Evolutionary conservation across 2,113 vertebrate genomes (phyloP).

Genomic region (Callopanchax toddi): DNA sequence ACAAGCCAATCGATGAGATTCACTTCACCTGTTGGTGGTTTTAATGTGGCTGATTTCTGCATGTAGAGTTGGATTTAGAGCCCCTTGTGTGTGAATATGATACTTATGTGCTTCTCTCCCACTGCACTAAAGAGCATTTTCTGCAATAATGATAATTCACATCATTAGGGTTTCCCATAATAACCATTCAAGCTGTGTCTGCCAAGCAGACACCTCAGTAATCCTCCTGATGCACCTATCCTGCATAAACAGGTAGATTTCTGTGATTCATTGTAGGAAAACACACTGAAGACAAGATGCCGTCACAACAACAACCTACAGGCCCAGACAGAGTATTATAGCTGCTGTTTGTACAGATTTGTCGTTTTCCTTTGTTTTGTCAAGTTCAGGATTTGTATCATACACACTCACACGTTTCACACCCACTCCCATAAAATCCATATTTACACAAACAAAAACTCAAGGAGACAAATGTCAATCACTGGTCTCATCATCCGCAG

Average conservation of each 20-base stretch:
- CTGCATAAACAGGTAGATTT: constrained; percentile 32
- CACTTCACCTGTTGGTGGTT: background rate
- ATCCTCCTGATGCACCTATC: constrained; percentile 4
- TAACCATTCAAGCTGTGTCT: constrained; percentile 40
- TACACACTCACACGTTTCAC: background rate
- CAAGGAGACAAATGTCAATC: constrained; percentile 48
- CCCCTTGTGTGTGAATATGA: constrained; percentile 18
- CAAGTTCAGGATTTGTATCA: constrained; percentile 18
- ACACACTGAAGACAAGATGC: constrained; percentile 16
- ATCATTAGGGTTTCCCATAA: constrained; percentile 54
- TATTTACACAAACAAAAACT: constrained; percentile 17
- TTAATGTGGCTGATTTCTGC: background rate
- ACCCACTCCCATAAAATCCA: constrained; percentile 16
- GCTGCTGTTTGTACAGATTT: background rate
- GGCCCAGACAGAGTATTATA: constrained; percentile 3
- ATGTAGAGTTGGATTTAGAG: constrained; percentile 34
- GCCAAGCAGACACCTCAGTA: constrained; percentile 36
- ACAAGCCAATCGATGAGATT: background rate
- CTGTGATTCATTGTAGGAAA: constrained; percentile 5
- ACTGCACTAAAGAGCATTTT: constrained; percentile 35
- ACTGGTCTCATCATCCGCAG: constrained; percentile 42
- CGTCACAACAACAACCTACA: constrained; percentile 4
- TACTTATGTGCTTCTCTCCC: constrained; percentile 34
- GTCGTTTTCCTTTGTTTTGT: background rate
- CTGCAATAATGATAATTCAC: constrained; percentile 62